Evolutionary conservation across 2,797 vertebrate genomes (phyloP).

Genomic region (Podarcis lilfordi): DNA sequence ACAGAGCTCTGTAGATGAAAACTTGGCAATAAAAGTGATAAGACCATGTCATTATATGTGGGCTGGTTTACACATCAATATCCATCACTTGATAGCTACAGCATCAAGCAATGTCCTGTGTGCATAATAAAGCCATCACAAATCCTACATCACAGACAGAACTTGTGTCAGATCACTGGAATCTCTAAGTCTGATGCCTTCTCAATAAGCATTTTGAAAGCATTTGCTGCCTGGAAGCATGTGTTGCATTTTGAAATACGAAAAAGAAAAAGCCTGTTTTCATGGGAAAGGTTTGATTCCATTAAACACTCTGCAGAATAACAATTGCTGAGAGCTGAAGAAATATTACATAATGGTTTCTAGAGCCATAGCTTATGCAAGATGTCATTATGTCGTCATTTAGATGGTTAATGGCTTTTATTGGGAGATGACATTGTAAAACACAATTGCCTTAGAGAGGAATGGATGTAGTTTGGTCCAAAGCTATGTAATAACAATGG

Average conservation of each 20-base stretch:
- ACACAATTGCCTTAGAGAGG: slow-evolving; percentile 65
- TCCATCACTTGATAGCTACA: not conserved
- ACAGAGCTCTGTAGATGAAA: not conserved
- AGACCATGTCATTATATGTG: not conserved
- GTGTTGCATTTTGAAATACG: not conserved
- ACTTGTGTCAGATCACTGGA: not conserved
- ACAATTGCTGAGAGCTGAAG: slow-evolving; percentile 58
- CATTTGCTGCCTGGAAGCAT: not conserved
- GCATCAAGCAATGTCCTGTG: not conserved
- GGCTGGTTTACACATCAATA: not conserved
- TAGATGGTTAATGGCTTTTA: slow-evolving; percentile 66
- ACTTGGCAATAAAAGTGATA: not conserved
- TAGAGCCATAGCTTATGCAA: slow-evolving; percentile 53
- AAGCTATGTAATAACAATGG: slow-evolving; percentile 59
- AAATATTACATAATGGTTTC: slow-evolving; percentile 66
- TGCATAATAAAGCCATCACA: not conserved
- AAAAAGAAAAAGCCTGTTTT: slow-evolving; percentile 35
- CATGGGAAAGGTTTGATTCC: slow-evolving; percentile 49
- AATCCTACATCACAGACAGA: not conserved
- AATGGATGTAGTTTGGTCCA: slow-evolving; percentile 65
- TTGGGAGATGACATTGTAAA: slow-evolving; percentile 68
- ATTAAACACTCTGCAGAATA: slow-evolving; percentile 51
- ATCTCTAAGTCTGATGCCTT: not conserved
- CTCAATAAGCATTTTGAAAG: slow-evolving; percentile 3
- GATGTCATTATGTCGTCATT: slow-evolving; percentile 61